phyloP scores from a whole-genome alignment of 2,888 invertebrate species.

The Mythimna ferrago region DNA sequence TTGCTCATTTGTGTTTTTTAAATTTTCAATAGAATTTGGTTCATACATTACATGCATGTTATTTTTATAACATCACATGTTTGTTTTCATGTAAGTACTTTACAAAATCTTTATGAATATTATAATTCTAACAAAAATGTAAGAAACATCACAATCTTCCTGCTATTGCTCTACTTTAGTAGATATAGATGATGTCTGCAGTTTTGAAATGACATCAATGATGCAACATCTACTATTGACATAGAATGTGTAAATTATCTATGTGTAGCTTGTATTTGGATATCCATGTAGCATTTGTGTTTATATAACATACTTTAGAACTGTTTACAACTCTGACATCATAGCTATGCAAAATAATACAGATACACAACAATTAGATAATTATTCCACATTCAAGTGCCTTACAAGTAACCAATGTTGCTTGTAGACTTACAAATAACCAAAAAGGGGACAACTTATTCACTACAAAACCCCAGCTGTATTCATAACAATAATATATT shows the following conservation, averaged over 20 bases:
- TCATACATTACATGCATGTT: not conserved
- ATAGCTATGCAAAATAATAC: conserved; percentile 30
- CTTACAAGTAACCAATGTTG: conserved; percentile 1
- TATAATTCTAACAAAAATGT: conserved; percentile 7
- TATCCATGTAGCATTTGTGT: conserved; percentile 26
- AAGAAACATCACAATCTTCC: conserved; percentile 8
- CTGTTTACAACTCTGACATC: conserved; percentile 43
- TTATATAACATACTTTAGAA: conserved; percentile 38
- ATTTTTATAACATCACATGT: not conserved
- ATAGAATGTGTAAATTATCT: conserved; percentile 36
- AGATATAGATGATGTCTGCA: not conserved
- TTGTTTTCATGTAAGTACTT: not conserved
- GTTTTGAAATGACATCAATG: conserved; percentile 19
- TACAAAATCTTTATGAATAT: not conserved
- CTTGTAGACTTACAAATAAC: conserved; percentile 10
- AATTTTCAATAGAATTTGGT: not conserved
- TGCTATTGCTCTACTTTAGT: conserved; percentile 5
- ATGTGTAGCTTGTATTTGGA: conserved; percentile 22
- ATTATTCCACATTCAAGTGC: conserved; percentile 20
- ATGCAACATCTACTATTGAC: conserved; percentile 48
- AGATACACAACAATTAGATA: conserved; percentile 18
- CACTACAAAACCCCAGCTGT: conserved; percentile 31
- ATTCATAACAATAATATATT: conserved; percentile 45
- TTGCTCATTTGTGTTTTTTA: not conserved
- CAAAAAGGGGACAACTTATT: conserved; percentile 11